Evolutionary conservation across 2,113 vertebrate genomes (phyloP), one percentile per base, ranked within the genome.

Genomic region (Neotoma lepida): DNA sequence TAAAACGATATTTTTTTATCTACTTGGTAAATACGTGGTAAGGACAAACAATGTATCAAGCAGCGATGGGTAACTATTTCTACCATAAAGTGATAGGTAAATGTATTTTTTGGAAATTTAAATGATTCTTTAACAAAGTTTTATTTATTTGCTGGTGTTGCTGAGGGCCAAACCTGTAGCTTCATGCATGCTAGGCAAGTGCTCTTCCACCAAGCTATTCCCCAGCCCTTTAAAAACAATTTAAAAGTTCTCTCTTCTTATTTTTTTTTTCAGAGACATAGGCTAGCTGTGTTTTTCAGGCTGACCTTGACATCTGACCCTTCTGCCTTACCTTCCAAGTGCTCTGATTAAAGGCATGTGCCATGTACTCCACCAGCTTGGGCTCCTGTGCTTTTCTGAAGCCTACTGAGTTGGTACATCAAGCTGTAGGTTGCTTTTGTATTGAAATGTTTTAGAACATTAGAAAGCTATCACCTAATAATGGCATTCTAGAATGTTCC

Each of bases 101-200:
- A 63, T 78, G 94, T n/a, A 26, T 76, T 58, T 80, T 89, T 82
- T 17, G 22, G 66, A 90, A 95, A 92, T 68, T 71, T 86, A 92
- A 90, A 61, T 64, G 76, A 88, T 73, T 88, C 7, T 28, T 68
- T 39, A 87, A 85, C 66, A 78, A 66, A 66, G 9, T 61, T 91
- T 77, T 84, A 41, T 86, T 63, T 56, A 46, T 66, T 56, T 76
- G 35, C 33, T 33, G 13, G n/a, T 18, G 6, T 30, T 80, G 49
- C 28, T 4, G 8, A 39, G 17, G 39, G 33, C 30, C 22, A 41
- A 81, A 70, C 22, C 64, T 33, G 56, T 9, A 54, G 15, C 33
- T 76, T 58, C 33, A 54, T 14, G 39, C 13, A 70, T 39, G 6
- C 14, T 30, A 56, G 39, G 9, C 15, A 70, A 93, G 20, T 78